These are phyloP conservation scores for Linepithema humile DNA, from an alignment of 1,140 invertebrate genomes.

Conservation along the genomic window DNA sequence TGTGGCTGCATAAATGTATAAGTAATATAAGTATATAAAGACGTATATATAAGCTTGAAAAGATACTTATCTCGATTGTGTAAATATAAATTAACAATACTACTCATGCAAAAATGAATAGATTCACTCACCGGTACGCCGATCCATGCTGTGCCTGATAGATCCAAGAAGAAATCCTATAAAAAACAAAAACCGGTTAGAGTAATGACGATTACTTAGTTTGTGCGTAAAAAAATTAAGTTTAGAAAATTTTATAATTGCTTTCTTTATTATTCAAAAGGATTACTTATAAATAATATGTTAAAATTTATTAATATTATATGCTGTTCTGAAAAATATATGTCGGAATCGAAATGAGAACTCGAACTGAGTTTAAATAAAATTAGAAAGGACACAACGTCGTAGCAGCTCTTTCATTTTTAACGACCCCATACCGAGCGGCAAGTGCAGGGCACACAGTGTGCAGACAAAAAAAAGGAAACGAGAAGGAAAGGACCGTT, in stretches of 20 bases:
- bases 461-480: slow-evolving; percentile 6
- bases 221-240: no score
- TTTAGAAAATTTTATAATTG: background rate
- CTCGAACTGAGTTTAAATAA: slow-evolving; percentile 16
- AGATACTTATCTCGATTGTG: slow-evolving; percentile 7
- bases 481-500: background rate
- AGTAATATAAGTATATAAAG: slow-evolving; percentile 20
- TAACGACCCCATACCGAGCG: slow-evolving; percentile 52
- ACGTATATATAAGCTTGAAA: background rate
- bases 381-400: slow-evolving; percentile 33
- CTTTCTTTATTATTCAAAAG: background rate
- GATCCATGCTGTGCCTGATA: no score
- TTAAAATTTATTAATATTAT: no score
- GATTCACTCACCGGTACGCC: no score
- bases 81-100: background rate
- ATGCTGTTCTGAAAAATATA: background rate
- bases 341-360: background rate
- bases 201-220: no score
- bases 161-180: no score
- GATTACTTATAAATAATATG: no score
- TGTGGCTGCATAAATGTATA: slow-evolving; percentile 21
- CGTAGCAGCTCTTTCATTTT: slow-evolving; percentile 46
- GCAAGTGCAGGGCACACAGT: slow-evolving; percentile 39
- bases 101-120: no score
- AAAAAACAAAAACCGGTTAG: no score